Evolutionary conservation across 2,888 invertebrate species (phyloP), one percentile per base, ranked within the genome.

Genomic region (Dryococelus australis): DNA sequence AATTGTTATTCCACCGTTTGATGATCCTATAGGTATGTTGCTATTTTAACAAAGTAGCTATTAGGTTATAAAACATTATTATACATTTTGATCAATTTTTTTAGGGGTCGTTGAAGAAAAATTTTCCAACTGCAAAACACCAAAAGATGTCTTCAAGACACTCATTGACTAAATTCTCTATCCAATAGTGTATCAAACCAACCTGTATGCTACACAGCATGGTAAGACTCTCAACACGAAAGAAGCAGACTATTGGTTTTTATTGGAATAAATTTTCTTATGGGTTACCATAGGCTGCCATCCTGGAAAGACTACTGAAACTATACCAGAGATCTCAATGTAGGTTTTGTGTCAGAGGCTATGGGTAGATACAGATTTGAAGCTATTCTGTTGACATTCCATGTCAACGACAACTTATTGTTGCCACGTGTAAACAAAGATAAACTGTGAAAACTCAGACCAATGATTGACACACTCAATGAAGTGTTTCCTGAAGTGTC

Each of bases 391-490:
- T 78, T 35, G 16, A 85, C 87, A 88, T 53, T 89, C 27, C 89
- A 89, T 86, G 84, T 88, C 26, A 89, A 89, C 85, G 88, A 89
- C 86, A 89, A 89, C 85, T 85, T 35, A 51, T 16, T 43, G n/a
- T 85, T 86, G 28, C 87, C 87, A 65, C 81, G 65, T n/a, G 85
- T 86, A 53, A 87, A 87, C 81, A 88, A 85, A 27, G 89, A 89
- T 86, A 88, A 86, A 84, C 87, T 89, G 24, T 89, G 87, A 43
- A 89, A 89, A 86, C 65, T 89, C 27, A 78, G 89, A 53, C 89
- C 89, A 81, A 43, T 89, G 51, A 85, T 89, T 35, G 85, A 87
- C 28, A 79, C 84, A 35, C 86, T 89, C n/a, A n/a, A n/a, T n/a
- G n/a, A n/a, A n/a, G n/a, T n/a, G n/a, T n/a, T n/a, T n/a, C n/a